Percentiles rank a stretch among this genome's conserved stretches.
These are phyloP conservation scores for Andrena fulva DNA, from an alignment of 2,888 invertebrate species.

Conservation along the genomic window DNA sequence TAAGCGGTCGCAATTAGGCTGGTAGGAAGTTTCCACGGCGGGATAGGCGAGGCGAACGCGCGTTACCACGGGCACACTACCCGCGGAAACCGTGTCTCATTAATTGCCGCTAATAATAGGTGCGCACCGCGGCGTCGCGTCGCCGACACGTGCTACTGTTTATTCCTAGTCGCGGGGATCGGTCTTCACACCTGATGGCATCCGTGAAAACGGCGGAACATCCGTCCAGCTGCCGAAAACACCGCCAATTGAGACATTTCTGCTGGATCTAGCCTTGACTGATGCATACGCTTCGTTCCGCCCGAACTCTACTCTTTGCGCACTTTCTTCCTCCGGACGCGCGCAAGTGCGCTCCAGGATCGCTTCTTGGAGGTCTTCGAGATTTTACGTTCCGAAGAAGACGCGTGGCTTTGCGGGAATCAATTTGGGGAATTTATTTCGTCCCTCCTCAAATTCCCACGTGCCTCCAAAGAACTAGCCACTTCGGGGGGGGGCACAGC, in stretches of 20 bases:
- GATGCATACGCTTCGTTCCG: constrained; percentile 17
- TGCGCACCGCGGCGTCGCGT: constrained; percentile 43
- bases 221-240: constrained; percentile 55
- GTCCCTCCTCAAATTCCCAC: neutral
- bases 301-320: neutral
- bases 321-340: neutral
- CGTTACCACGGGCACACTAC: constrained; percentile 77
- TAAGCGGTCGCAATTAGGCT: constrained; percentile 68
- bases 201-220: constrained; percentile 72
- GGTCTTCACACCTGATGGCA: constrained; percentile 68
- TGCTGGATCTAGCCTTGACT: constrained; percentile 46
- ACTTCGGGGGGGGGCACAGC: neutral
- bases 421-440: neutral
- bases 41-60: constrained; percentile 78
- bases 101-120: constrained; percentile 80
- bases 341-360: neutral
- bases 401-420: neutral
- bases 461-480: neutral
- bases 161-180: constrained; percentile 68
- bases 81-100: constrained; percentile 76
- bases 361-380: neutral
- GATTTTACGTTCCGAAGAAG: neutral
- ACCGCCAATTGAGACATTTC: constrained; percentile 51
- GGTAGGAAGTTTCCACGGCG: constrained; percentile 75
- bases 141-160: constrained; percentile 67